Percentiles rank a stretch among this genome's conserved stretches.
Evolutionary conservation across 2,797 vertebrate genomes (phyloP).

Genomic region (Thripadectes ignobilis): DNA sequence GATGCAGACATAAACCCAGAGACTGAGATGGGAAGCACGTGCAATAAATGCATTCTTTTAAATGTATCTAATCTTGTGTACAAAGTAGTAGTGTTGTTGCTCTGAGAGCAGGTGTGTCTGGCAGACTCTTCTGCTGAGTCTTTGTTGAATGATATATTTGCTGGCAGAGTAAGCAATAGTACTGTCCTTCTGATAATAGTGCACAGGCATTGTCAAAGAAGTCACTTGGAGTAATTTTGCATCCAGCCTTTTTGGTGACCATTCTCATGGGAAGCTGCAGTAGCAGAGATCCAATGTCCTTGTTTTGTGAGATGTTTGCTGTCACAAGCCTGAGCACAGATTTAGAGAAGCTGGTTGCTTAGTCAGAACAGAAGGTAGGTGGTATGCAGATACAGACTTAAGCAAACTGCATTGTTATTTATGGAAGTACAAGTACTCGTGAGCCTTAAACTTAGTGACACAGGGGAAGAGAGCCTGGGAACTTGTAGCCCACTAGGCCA

Average conservation of each 20-base stretch:
- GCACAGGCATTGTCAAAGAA: background rate
- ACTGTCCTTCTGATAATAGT: background rate
- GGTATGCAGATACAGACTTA: background rate
- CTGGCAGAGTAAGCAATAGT: background rate
- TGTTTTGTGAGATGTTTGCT: background rate
- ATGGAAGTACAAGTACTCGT: background rate
- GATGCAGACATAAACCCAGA: background rate
- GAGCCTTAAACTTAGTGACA: background rate
- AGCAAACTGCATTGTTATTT: background rate
- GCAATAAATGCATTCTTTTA: background rate
- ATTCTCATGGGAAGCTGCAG: background rate
- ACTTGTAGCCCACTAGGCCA: background rate
- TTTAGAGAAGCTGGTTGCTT: background rate
- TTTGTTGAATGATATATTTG: background rate
- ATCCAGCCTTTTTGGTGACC: background rate
- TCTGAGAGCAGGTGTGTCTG: background rate
- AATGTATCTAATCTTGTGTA: background rate
- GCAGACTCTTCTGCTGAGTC: background rate
- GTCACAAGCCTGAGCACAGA: background rate
- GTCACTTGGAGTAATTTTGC: background rate
- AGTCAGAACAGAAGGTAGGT: background rate
- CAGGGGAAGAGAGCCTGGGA: background rate
- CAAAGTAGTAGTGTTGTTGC: background rate
- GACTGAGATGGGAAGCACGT: background rate
- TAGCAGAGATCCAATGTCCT: background rate